A percentile compares a stretch with the other conserved stretches of the same genome.
Evolutionary conservation across 2,888 invertebrate species (phyloP).

Genomic region (Margaritifera margaritifera): DNA sequence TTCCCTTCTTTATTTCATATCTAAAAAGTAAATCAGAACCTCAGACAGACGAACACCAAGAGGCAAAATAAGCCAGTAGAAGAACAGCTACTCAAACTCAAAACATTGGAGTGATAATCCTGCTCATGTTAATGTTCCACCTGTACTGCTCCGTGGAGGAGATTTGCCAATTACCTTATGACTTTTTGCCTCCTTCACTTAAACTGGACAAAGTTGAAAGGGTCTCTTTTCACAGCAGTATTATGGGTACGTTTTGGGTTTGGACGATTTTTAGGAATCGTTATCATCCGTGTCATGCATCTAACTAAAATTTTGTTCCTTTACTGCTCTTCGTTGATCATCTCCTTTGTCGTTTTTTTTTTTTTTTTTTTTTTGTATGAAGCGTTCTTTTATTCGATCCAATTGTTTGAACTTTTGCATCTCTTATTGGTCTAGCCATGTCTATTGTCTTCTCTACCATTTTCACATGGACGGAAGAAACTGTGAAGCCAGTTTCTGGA

Average conservation of each 20-base stretch:
- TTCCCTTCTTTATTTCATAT: too few relatives aligned
- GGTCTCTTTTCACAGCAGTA: slow-evolving; percentile 67
- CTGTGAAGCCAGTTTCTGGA: slow-evolving; percentile 69
- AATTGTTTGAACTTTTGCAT: slow-evolving; percentile 66
- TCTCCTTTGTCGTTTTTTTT: slow-evolving; percentile 26
- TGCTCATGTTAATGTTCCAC: slow-evolving; percentile 34
- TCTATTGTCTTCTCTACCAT: slow-evolving; percentile 73
- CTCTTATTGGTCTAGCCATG: slow-evolving; percentile 69
- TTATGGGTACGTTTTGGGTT: slow-evolving; percentile 73
- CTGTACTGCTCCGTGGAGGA: slow-evolving; percentile 67
- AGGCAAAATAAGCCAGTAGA: too few relatives aligned
- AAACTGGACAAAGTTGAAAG: slow-evolving; percentile 62
- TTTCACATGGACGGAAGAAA: slow-evolving; percentile 72
- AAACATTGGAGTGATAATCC: too few relatives aligned
- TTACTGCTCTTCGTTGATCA: slow-evolving; percentile 47
- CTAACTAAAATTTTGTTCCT: slow-evolving; percentile 68
- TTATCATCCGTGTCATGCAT: slow-evolving; percentile 66
- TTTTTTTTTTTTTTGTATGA: slow-evolving; percentile 30
- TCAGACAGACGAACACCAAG: not conserved
- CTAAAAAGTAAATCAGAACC: slow-evolving; percentile 14
- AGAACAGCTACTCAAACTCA: too few relatives aligned
- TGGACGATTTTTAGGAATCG: slow-evolving; percentile 68
- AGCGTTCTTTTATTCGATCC: slow-evolving; percentile 15
- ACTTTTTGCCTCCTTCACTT: slow-evolving; percentile 68
- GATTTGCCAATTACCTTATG: slow-evolving; percentile 71